Evolutionary conservation across 2,888 invertebrate genomes (phyloP).

Genomic region (Azorinus chamasolen): DNA sequence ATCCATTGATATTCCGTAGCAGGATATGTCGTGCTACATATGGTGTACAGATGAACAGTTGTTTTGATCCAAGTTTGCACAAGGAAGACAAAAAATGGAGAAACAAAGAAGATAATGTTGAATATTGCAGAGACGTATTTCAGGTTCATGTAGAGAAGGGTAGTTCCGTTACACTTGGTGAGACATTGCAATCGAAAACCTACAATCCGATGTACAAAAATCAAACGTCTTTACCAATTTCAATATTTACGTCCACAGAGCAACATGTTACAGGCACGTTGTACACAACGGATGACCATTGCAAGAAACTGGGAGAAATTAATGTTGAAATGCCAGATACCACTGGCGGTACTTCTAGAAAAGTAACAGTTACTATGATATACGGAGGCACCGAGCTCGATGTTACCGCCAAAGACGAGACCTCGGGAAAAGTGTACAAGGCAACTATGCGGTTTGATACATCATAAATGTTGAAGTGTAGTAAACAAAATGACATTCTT

Average conservation of each 20-base stretch:
- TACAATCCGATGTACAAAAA: conserved; percentile 22
- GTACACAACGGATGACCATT: conserved; percentile 46
- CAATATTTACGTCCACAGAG: conserved; percentile 31
- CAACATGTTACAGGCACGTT: conserved; percentile 18
- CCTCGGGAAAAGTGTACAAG: conserved; percentile 22
- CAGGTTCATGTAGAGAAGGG: conserved; percentile 35
- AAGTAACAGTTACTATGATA: conserved; percentile 49
- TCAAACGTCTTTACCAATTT: conserved; percentile 30
- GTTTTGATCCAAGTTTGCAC: conserved; percentile 25
- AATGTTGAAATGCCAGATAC: conserved; percentile 55
- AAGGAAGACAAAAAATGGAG: conserved; percentile 24
- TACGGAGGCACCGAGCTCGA: conserved; percentile 66
- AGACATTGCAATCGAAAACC: conserved; percentile 2
- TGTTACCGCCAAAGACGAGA: conserved; percentile 44
- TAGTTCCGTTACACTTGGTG: conserved; percentile 13
- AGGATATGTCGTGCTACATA: conserved; percentile 35
- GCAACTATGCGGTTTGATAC: conserved; percentile 8
- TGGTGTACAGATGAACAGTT: conserved; percentile 9
- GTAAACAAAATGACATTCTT: too few relatives aligned
- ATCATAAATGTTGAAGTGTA: too few relatives aligned
- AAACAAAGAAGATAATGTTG: conserved; percentile 4
- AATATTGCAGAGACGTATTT: conserved; percentile 37
- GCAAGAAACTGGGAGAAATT: conserved; percentile 50
- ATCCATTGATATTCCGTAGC: conserved; percentile 21
- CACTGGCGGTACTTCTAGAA: conserved; percentile 31